These are phyloP conservation scores for Danio kyathit DNA, from an alignment of 2,797 vertebrate species.

Conservation along the genomic window DNA sequence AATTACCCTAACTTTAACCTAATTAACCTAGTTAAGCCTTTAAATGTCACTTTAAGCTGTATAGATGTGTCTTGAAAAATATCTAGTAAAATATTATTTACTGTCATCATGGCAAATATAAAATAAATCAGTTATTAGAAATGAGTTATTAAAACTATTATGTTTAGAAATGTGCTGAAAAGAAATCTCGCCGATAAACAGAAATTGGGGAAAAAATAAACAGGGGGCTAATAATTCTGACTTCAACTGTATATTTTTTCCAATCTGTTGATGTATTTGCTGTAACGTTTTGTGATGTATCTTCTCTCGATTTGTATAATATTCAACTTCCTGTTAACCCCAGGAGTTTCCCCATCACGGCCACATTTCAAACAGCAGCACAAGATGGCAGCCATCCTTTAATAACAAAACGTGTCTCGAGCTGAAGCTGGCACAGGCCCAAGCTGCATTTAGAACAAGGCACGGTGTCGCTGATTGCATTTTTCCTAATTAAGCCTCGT, in stretches of 20 bases:
- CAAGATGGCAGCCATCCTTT: slow-evolving; percentile 74
- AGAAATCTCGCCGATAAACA: too few species aligned
- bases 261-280: background rate
- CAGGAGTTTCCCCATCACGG: slow-evolving; percentile 18
- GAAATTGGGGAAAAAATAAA: too few species aligned
- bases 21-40: too few species aligned
- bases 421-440: slow-evolving; percentile 82
- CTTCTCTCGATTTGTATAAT: background rate
- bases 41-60: too few species aligned
- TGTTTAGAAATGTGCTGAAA: too few species aligned
- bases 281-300: slow-evolving; percentile 9
- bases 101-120: too few species aligned
- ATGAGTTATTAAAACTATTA: too few species aligned
- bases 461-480: slow-evolving; percentile 81
- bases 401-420: slow-evolving; percentile 79
- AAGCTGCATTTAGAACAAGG: slow-evolving; percentile 74
- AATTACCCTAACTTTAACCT: too few species aligned
- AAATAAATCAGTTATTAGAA: too few species aligned
- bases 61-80: too few species aligned
- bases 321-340: slow-evolving; percentile 5
- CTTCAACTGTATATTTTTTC: background rate
- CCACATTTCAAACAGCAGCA: slow-evolving; percentile 30
- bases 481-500: slow-evolving; percentile 87
- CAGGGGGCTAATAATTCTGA: too few species aligned
- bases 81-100: too few species aligned